Base-by-base conservation (phyloP, 2,888 invertebrate genomes). In the Brachycybe producta region DNA sequence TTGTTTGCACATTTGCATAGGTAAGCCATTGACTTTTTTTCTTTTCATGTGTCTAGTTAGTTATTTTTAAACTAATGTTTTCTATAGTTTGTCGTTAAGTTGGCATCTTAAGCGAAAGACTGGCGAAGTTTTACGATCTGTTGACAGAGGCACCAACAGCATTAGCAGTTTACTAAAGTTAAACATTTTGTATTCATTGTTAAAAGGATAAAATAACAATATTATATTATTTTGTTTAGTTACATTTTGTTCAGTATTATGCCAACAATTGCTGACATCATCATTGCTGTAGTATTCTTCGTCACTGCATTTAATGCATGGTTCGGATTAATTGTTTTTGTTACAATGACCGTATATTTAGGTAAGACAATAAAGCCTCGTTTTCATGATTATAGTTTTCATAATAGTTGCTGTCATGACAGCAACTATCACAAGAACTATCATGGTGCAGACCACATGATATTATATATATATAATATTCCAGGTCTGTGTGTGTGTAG, bases 61-160 rank as follows among this genome's bases (percentile, higher is more conserved):
- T 48, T 48, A 15, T 41, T 8, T n/a, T 17, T 5, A 19, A 49
- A 36, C 24, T 4, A 17, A 15, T n/a, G n/a, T n/a, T 39, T 8
- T 3, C 24, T 40, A 30, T 48, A 57, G 80, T 51, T 68, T 98
- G 49, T 92, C 94, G 3, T 73, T 98, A 43, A 76, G 86, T 23
- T 98, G 97, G 97, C 97, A 98, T 68, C 70, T 97, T 30, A 77
- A 82, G 1, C 73, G 95, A 11, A 97, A 97, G 72, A 97, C 97
- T 0, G 97, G 97, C 2, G 95, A 98, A 72, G 92, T 98, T 1
- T 71, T 97, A 2, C 73, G 94, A 30, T 82, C 97, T 0, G 94
- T 98, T 86, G 97, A 98, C 69, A 75, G 97, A 54, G 97, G 97
- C 57, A 95, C 95, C 0, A 90, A 87, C 60, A 92, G 92, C 49